phyloP scores from a whole-genome alignment of 1,140 invertebrate species.

The Micrasema minimum region DNA sequence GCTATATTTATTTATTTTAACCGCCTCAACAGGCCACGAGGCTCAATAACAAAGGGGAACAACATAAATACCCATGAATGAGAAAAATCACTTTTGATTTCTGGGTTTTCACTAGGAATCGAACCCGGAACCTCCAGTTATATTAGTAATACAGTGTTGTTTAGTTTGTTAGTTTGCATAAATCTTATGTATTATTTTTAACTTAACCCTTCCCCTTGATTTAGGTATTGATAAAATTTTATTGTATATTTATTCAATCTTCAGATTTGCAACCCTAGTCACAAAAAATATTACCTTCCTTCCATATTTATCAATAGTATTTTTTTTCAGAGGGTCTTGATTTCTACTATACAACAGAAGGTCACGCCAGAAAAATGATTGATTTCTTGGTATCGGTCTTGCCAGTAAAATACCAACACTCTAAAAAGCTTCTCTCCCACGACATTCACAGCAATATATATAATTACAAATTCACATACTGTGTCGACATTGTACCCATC shows the following conservation, averaged over 20 bases:
- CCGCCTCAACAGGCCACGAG: no score
- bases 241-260: no score
- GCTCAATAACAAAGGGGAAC: no score
- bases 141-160: background rate
- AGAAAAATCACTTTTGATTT: no score
- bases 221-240: background rate
- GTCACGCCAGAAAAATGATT: slow-evolving; percentile 93
- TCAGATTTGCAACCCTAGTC: background rate
- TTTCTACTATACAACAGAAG: slow-evolving; percentile 93
- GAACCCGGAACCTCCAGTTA: no score
- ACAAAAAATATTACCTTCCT: background rate
- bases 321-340: slow-evolving; percentile 88
- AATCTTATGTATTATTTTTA: background rate
- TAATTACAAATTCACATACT: slow-evolving; percentile 95
- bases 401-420: slow-evolving; percentile 87
- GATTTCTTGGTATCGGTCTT: slow-evolving; percentile 91
- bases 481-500: slow-evolving; percentile 95
- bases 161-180: background rate
- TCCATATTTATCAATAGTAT: background rate
- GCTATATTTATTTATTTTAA: no score
- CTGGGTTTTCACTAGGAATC: no score
- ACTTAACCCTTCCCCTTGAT: background rate
- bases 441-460: slow-evolving; percentile 97
- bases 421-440: slow-evolving; percentile 96
- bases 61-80: no score